Evolutionary conservation across 1,140 invertebrate genomes (phyloP).

Genomic region (Drosophila santomea): DNA sequence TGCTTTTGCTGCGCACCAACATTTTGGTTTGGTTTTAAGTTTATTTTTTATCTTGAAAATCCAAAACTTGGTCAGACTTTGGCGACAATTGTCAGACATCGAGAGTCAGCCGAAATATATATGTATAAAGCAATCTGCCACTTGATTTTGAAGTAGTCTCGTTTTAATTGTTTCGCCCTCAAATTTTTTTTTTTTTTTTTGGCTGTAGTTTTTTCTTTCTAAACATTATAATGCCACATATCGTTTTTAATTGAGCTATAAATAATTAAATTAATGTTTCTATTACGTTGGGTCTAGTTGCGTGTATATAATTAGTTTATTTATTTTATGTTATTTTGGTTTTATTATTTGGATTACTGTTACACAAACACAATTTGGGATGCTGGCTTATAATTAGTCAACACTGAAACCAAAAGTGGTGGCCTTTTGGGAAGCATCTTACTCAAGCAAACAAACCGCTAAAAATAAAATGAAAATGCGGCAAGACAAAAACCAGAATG

Average conservation of each 20-base stretch:
- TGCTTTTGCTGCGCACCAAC: neutral
- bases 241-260: neutral
- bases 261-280: neutral
- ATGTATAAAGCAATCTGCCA: conserved; percentile 24
- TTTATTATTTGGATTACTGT: neutral
- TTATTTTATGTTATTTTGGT: neutral
- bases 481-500: conserved; percentile 35
- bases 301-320: neutral
- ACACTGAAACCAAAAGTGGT: neutral
- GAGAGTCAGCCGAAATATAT: conserved; percentile 20
- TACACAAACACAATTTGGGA: neutral
- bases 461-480: conserved; percentile 39
- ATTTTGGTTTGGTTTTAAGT: conserved; percentile 5
- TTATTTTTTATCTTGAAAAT: conserved; percentile 33
- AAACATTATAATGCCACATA: neutral
- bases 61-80: conserved; percentile 27
- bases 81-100: conserved; percentile 33
- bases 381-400: conserved; percentile 11
- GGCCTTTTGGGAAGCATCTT: conserved; percentile 11
- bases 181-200: neutral
- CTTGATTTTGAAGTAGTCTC: conserved; percentile 15
- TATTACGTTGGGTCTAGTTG: neutral
- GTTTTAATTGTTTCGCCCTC: conserved; percentile 14
- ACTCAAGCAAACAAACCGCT: conserved; percentile 27
- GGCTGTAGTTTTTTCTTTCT: no score